A percentile compares a stretch with the other conserved stretches of the same genome.
phyloP scores from a whole-genome alignment of 2,113 vertebrate genomes.

The Sardina pilchardus region DNA sequence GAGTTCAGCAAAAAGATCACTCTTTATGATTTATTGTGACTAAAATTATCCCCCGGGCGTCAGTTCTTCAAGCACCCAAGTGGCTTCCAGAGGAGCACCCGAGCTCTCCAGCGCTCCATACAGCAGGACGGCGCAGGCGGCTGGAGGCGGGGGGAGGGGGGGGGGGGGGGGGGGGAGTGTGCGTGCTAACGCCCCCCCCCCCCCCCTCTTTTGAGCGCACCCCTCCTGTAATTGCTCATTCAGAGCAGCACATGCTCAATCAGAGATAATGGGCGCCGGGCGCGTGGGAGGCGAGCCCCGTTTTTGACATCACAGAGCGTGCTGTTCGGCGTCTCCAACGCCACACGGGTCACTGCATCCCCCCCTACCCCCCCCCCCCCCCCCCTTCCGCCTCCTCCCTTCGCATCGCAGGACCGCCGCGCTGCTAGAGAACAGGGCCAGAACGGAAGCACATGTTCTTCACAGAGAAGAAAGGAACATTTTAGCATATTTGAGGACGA shows the following conservation, averaged over 20 bases:
- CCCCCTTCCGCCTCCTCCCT: neutral
- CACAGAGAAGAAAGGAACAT: neutral
- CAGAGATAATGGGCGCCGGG: neutral
- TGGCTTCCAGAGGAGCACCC: neutral
- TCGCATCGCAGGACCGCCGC: neutral
- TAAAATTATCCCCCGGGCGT: neutral
- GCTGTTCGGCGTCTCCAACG: neutral
- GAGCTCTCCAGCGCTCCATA: neutral
- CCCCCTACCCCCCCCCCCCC: neutral
- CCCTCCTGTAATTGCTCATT: neutral
- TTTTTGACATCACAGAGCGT: neutral
- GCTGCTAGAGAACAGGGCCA: neutral
- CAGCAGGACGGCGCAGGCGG: neutral
- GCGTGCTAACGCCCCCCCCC: neutral
- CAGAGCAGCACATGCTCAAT: constrained; percentile 10
- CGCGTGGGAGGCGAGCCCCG: neutral
- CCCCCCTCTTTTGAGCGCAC: neutral
- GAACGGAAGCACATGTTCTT: neutral
- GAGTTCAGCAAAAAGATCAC: neutral
- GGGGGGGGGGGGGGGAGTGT: neutral
- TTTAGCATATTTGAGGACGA: neutral
- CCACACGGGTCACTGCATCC: neutral
- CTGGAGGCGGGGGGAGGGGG: neutral
- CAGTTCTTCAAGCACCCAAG: neutral
- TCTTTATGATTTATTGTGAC: neutral